phyloP scores from a whole-genome alignment of 2,888 invertebrate genomes.

The Cheiracanthium punctorium region DNA sequence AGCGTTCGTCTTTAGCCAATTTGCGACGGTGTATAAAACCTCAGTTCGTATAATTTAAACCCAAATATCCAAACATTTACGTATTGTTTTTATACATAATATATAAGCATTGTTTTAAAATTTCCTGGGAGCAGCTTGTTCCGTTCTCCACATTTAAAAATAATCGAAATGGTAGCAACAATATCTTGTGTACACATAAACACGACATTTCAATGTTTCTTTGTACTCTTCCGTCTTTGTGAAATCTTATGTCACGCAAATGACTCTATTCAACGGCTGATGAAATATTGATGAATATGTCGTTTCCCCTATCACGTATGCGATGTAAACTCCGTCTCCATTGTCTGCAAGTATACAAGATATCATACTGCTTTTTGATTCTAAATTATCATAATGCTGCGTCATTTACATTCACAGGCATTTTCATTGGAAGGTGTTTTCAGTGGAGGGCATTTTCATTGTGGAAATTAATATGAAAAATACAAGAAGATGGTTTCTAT shows the following conservation, averaged over 20 bases:
- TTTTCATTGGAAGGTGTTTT: not conserved
- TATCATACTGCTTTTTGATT: not conserved
- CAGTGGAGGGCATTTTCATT: not conserved
- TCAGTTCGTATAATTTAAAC: too few relatives aligned
- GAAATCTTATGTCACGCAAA: constrained; percentile 13
- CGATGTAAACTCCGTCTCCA: not conserved
- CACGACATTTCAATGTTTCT: not conserved
- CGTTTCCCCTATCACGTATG: not conserved
- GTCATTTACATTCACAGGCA: not conserved
- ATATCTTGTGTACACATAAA: not conserved
- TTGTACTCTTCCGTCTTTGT: not conserved
- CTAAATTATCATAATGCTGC: not conserved
- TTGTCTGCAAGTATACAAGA: not conserved
- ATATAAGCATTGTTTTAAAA: too few relatives aligned
- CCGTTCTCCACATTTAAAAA: too few relatives aligned
- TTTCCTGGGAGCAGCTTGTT: too few relatives aligned
- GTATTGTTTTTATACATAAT: too few relatives aligned
- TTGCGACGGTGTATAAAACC: too few relatives aligned
- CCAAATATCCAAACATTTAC: too few relatives aligned
- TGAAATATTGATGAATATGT: not conserved
- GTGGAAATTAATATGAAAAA: not conserved
- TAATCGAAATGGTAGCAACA: too few relatives aligned
- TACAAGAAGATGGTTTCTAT: not conserved
- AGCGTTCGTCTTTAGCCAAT: too few relatives aligned
- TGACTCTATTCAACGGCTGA: constrained; percentile 1